Evolutionary conservation across 1,140 invertebrate genomes (phyloP), one percentile per base, ranked within the genome.

Genomic region (Aporrectodea caliginosa): DNA sequence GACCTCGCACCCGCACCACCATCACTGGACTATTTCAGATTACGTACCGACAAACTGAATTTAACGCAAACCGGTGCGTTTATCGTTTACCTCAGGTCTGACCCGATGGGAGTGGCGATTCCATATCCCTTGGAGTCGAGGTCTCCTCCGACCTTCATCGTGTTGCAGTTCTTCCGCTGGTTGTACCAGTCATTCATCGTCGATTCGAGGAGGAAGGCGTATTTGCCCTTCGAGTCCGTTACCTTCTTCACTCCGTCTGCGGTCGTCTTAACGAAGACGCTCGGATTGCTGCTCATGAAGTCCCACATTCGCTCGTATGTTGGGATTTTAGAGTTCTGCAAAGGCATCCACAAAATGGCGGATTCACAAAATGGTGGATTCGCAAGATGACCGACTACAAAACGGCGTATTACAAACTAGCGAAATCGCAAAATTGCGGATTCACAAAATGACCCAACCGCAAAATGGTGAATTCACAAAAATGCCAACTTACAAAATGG

Each of bases 271-370:
- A 82, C 81, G 72, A 88, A 84, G 1, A 84, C 83, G 29, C 80
- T 81, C 6, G 84, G 83, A 27, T 85, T 81, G 94, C 85, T 97
- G 97, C 82, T 80, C 96, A 98, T 98, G 84, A 94, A 97, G 84
- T 95, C 93, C 94, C 95, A 98, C 96, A 98, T 98, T 87, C 94
- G 92, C 85, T 93, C 93, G 88, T 97, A 97, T 1, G 95, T 92
- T 58, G 92, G 91, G 80, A 97, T 95, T 85, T 95, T 94, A 1
- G 95, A 97, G 85, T 92, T 92, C 95, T 96, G 88, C 2, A 83
- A 81, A 80, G n/a, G n/a, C n/a, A n/a, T n/a, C n/a, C n/a, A n/a
- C n/a, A n/a, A n/a, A n/a, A n/a, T n/a, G n/a, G n/a, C n/a, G n/a
- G n/a, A n/a, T n/a, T n/a, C n/a, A n/a, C n/a, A n/a, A n/a, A n/a